A percentile compares a stretch with the other conserved stretches of the same genome.
Evolutionary conservation across 2,113 vertebrate species (phyloP).

Genomic region (Neofelis nebulosa): DNA sequence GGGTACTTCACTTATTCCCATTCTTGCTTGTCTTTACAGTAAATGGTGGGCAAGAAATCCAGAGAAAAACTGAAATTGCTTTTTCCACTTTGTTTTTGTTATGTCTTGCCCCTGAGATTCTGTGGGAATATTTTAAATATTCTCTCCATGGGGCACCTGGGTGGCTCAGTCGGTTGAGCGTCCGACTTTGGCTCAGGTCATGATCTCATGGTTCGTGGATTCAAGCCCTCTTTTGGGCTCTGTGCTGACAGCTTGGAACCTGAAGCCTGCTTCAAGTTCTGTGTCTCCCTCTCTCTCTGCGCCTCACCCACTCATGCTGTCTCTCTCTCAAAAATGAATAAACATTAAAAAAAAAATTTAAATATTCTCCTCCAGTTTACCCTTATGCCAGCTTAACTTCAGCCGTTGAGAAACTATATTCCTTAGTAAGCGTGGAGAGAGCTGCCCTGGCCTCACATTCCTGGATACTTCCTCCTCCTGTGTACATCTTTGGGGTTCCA

Average conservation of each 20-base stretch:
- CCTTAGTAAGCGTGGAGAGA: not conserved
- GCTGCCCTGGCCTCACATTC: not conserved
- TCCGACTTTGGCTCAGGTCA: no score
- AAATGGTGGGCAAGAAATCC: not conserved
- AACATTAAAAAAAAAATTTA: not conserved
- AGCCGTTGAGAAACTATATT: not conserved
- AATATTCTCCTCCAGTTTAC: not conserved
- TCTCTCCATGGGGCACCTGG: not conserved
- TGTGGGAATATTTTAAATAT: not conserved
- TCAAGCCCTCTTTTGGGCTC: no score
- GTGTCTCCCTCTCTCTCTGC: no score
- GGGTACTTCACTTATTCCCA: not conserved
- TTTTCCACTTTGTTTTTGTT: not conserved
- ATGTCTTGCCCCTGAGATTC: not conserved
- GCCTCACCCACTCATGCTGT: no score
- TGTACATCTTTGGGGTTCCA: not conserved
- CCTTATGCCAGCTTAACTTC: not conserved
- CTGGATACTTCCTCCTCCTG: not conserved
- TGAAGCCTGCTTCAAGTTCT: no score
- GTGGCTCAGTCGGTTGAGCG: no score
- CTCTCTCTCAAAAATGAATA: no score
- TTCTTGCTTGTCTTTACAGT: not conserved
- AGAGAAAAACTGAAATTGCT: not conserved
- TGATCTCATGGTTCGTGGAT: no score
- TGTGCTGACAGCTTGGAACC: no score